Conservation (phyloP, 2,797 vertebrate genomes). For the Salmo trutta region DNA sequence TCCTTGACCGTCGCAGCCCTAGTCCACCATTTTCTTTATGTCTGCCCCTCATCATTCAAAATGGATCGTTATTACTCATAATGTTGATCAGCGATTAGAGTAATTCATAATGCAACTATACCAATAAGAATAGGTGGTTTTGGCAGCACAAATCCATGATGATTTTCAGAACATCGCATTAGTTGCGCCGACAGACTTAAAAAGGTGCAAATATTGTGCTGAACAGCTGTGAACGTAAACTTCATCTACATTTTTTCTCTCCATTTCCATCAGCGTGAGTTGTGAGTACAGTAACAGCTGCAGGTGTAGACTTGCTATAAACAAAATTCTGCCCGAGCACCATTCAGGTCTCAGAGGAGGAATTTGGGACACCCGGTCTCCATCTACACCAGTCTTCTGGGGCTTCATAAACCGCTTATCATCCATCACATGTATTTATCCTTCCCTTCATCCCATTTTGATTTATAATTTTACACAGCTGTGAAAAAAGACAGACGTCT, state of each 20-base stretch:
- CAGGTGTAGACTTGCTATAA: slow-evolving; percentile 34
- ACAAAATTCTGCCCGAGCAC: slow-evolving; percentile 21
- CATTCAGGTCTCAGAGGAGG: slow-evolving; percentile 8
- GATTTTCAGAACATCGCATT: neutral
- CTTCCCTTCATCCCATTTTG: neutral
- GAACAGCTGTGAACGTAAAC: slow-evolving; percentile 41
- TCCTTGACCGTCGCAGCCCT: too few species aligned
- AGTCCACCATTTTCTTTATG: neutral
- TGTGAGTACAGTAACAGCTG: slow-evolving; percentile 48
- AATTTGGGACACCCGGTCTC: neutral
- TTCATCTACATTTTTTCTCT: slow-evolving; percentile 18
- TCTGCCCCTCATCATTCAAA: neutral
- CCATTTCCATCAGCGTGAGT: slow-evolving; percentile 26
- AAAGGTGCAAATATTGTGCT: slow-evolving; percentile 1
- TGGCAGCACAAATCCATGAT: neutral
- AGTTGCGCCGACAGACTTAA: neutral
- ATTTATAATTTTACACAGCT: slow-evolving; percentile 25
- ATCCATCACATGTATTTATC: slow-evolving; percentile 17
- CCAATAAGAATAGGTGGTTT: too few species aligned
- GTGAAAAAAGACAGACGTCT: slow-evolving; percentile 11
- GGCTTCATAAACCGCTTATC: slow-evolving; percentile 11
- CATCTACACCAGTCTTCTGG: slow-evolving; percentile 4
- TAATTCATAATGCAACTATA: too few species aligned
- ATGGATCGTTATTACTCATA: neutral
- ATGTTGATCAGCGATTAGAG: neutral